Conservation (phyloP, 2,113 vertebrate species). For the Pogona vitticeps region DNA sequence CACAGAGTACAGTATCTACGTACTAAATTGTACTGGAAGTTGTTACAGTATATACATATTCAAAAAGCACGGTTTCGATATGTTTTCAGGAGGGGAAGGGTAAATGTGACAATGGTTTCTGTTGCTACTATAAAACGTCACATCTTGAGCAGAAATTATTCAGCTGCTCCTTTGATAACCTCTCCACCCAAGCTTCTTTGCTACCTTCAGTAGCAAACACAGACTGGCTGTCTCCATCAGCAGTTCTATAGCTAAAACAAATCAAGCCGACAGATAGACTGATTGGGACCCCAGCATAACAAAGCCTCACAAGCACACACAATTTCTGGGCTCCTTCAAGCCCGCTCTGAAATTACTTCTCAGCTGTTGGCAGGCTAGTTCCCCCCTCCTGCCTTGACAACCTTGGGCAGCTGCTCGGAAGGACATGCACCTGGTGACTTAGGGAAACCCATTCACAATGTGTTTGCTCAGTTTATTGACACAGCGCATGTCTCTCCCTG, state of each 20-base stretch:
- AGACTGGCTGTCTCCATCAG: conserved; percentile 57
- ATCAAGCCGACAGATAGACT: conserved; percentile 28
- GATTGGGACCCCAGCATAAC: conserved; percentile 5
- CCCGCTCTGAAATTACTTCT: background rate
- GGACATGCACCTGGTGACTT: conserved; percentile 29
- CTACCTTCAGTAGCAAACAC: conserved; percentile 49
- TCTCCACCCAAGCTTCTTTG: conserved; percentile 38
- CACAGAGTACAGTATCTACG: too few relatives aligned
- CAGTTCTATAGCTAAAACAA: conserved; percentile 58
- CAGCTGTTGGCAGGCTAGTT: background rate
- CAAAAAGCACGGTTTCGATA: too few relatives aligned
- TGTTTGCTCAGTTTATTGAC: conserved; percentile 22
- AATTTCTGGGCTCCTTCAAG: background rate
- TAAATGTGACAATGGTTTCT: conserved; percentile 36
- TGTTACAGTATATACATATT: background rate
- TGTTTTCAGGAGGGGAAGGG: background rate
- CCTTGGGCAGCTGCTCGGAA: conserved; percentile 3
- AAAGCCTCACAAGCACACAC: background rate
- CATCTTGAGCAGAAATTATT: conserved; percentile 12
- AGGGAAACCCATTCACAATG: conserved; percentile 17
- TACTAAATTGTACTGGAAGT: background rate
- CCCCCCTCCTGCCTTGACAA: too few relatives aligned
- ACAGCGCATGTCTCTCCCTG: conserved; percentile 5
- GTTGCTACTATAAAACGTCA: conserved; percentile 32
- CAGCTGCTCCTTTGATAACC: conserved; percentile 40